phyloP scores from a whole-genome alignment of 2,888 invertebrate species.

The Leptopilina syphax region DNA sequence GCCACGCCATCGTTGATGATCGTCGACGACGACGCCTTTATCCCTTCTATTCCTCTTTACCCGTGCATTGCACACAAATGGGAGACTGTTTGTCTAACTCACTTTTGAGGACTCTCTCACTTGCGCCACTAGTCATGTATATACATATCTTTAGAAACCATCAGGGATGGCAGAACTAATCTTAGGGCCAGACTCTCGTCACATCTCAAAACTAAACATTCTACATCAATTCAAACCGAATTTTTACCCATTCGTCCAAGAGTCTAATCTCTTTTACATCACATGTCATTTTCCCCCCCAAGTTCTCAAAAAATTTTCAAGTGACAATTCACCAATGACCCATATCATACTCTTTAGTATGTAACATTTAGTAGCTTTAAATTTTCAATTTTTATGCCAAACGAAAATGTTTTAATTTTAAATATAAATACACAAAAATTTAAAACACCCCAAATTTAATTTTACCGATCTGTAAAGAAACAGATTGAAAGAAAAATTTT shows the following conservation, averaged over 20 bases:
- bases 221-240: too few species aligned
- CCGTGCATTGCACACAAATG: constrained; percentile 48
- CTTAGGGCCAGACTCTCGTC: background rate
- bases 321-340: too few species aligned
- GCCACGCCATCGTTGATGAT: constrained; percentile 47
- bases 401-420: too few species aligned
- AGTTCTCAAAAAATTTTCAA: too few species aligned
- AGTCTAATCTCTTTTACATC: too few species aligned
- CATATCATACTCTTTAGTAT: too few species aligned
- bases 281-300: too few species aligned
- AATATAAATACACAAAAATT: too few species aligned
- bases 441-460: too few species aligned
- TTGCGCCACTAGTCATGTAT: background rate
- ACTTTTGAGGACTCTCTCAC: constrained; percentile 19
- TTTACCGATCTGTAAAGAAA: background rate
- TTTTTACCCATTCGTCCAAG: too few species aligned
- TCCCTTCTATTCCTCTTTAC: constrained; percentile 46
- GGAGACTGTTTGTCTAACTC: constrained; percentile 40
- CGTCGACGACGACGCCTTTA: constrained; percentile 66
- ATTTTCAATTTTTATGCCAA: too few species aligned
- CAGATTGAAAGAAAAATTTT: background rate
- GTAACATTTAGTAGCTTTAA: too few species aligned
- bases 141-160: constrained; percentile 8
- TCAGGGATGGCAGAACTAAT: constrained; percentile 15
- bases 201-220: background rate